Evolutionary conservation across 1,140 invertebrate genomes (phyloP), one percentile per base, ranked within the genome.

Genomic region (Scylla paramamosain): DNA sequence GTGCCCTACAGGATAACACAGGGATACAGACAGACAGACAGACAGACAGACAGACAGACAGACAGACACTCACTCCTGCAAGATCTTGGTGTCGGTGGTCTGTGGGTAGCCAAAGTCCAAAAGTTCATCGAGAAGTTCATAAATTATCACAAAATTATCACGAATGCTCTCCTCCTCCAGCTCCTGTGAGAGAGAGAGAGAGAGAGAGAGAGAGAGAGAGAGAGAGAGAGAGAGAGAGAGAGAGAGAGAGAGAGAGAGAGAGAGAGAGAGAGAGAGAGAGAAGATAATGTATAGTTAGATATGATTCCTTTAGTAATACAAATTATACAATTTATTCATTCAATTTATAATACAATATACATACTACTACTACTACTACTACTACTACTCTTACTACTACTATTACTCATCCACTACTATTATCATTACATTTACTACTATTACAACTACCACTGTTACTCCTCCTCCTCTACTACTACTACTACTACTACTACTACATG

Each of bases 91-190:
- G 96, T 99, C 99, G 0, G 99, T 99, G 3, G 99, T 99, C 97
- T 99, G 99, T 0, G 99, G 99, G 97, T 99, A 99, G 8, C 99
- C 99, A 97, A 99, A 99, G 97, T 99, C 99, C 96, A 99, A 97
- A n/a, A 99, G 97, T 97, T 99, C 99, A 97, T 99, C 99, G 28
- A 99, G 97, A 4, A 99, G 97, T 97, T 99, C 99, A 97, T 99
- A 99, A 96, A 99, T 99, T 28, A 99, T 98, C 0, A 99, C 99
- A 97, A 99, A 99, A 97, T 99, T 99, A 97, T 99, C 99, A 52
- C 99, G 97, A 96, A 99, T 99, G 97, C 99, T 99, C 97, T 99
- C 99, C 97, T 99, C 99, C 97, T 99, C 99, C 10, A 99, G 97
- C 97, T 99, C 99, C 97, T 99, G 94, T 25, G 25, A 20, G 48